phyloP scores from a whole-genome alignment of 2,113 vertebrate species.

The Colossoma macropomum region DNA sequence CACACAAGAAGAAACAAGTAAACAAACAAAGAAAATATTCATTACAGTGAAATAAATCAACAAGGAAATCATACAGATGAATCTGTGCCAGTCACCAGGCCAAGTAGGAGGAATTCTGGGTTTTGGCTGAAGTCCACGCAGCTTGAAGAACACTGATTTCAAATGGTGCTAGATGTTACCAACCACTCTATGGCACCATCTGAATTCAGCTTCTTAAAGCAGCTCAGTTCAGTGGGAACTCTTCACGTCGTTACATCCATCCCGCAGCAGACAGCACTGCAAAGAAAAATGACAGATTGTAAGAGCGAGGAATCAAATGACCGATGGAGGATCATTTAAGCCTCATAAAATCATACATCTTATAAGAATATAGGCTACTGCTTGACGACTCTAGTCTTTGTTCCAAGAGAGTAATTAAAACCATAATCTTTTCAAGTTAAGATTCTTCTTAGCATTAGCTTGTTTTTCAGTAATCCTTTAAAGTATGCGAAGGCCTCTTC shows the following conservation, averaged over 20 bases:
- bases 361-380: not conserved
- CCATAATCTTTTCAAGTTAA: not conserved
- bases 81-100: too few species aligned
- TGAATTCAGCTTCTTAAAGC: constrained; percentile 92
- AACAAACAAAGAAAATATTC: not conserved
- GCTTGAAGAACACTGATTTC: constrained; percentile 95
- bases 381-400: not conserved
- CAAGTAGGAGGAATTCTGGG: not conserved
- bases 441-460: not conserved
- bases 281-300: not conserved
- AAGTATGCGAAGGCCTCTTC: not conserved
- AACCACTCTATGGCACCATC: constrained; percentile 92
- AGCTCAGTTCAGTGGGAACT: not conserved
- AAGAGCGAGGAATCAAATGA: not conserved
- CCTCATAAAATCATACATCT: not conserved
- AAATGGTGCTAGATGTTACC: constrained; percentile 92
- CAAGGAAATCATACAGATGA: too few species aligned
- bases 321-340: not conserved
- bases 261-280: constrained; percentile 13
- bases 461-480: not conserved
- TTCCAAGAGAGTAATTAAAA: not conserved
- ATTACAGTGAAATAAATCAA: not conserved
- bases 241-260: not conserved
- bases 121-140: constrained; percentile 76
- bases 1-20: not conserved